Evolutionary conservation across 2,797 vertebrate species (phyloP), one percentile per base, ranked within the genome.

Genomic region (Champsocephalus esox): DNA sequence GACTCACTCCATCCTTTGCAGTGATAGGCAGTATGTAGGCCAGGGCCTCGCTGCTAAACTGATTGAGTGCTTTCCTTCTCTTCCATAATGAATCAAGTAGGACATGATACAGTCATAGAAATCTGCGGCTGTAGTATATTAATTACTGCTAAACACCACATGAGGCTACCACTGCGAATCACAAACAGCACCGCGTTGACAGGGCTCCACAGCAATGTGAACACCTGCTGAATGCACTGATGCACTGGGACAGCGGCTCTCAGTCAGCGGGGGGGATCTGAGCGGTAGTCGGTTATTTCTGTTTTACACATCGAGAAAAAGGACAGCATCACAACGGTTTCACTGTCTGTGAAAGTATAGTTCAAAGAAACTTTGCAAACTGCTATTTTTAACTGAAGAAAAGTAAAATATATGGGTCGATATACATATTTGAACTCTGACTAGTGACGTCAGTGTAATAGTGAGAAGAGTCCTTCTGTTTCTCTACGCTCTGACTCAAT

Each of bases 21-120:
- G 49, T 70, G 68, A 82, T 44, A 61, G 58, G 49, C 38, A 28
- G 51, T 69, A 88, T 89, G 77, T 89, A 81, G 82, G 88, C 83
- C 85, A 84, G 58, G 75, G 60, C 76, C 67, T 84, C 13, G 9
- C 67, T 50, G 38, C 79, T 49, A 41, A 76, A 73, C 59, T 62
- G 28, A 81, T 11, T 74, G 34, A 83, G 69, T 79, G 9, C 19
- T 45, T 75, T 70, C 43, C 56, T 64, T 81, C 28, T 51, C 24
- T 68, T 64, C 54, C 8, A 46, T 77, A 77, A 85, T 55, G 73
- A 87, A 71, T 57, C 76, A 75, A 8, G 34, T 50, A 60, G 65
- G 81, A 80, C 66, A 65, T 17, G 55, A 60, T 61, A 44, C 24
- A 64, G 51, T 81, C 72, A 70, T 38, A 64, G 38, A 55, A 73